A percentile compares a stretch with the other conserved stretches of the same genome.
Conservation (phyloP, 2,888 invertebrate species). For the Spodoptera exigua region DNA sequence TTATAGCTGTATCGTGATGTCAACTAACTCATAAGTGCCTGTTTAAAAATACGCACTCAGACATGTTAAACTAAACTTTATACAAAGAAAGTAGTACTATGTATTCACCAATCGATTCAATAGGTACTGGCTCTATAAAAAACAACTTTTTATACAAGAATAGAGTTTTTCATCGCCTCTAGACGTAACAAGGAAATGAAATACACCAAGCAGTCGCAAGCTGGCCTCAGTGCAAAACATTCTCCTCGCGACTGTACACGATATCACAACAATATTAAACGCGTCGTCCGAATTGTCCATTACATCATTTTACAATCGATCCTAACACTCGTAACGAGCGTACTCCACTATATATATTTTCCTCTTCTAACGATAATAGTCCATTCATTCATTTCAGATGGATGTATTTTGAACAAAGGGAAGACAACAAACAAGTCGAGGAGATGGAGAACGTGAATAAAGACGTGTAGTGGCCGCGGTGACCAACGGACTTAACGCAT, state of each 20-base stretch:
- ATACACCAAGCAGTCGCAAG: conserved; percentile 21
- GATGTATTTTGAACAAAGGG: conserved; percentile 76
- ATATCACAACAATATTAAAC: conserved; percentile 36
- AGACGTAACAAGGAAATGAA: conserved; percentile 12
- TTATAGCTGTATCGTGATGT: no score
- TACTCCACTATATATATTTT: conserved; percentile 34
- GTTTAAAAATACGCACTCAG: no score
- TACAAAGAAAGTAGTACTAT: no score
- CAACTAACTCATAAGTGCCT: no score
- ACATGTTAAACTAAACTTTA: no score
- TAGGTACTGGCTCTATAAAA: not conserved
- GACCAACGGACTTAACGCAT: conserved; percentile 60
- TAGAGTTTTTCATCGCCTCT: conserved; percentile 4
- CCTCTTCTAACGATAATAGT: conserved; percentile 41
- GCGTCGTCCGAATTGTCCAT: conserved; percentile 38
- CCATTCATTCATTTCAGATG: conserved; percentile 70
- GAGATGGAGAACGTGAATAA: conserved; percentile 67
- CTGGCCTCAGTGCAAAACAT: conserved; percentile 24
- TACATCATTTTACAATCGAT: conserved; percentile 51
- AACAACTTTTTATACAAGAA: not conserved
- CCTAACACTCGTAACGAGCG: conserved; percentile 38
- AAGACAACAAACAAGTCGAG: conserved; percentile 68
- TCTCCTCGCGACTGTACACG: conserved; percentile 44
- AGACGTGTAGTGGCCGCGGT: conserved; percentile 60
- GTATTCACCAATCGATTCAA: no score